Percentiles rank a stretch among this genome's conserved stretches.
Conservation (phyloP, 2,888 invertebrate species). For the Eubasilissa splendida region DNA sequence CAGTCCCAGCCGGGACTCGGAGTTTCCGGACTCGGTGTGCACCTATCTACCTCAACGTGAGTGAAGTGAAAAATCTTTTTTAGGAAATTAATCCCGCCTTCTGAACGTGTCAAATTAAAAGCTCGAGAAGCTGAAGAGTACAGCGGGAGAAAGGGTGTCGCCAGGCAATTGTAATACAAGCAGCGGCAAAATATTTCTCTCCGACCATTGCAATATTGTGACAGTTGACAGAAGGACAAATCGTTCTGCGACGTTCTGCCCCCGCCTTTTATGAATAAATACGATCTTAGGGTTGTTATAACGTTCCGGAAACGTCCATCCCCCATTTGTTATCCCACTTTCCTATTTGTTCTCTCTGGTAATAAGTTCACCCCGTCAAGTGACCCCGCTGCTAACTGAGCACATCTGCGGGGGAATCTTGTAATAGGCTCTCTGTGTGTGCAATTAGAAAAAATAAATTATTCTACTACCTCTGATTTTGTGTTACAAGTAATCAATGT, state of each 20-base stretch:
- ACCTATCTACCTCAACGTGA: neutral
- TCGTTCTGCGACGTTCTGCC: conserved; percentile 58
- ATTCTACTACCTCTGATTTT: neutral
- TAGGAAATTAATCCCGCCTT: conserved; percentile 33
- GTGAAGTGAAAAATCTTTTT: conserved; percentile 32
- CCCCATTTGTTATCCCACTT: conserved; percentile 56
- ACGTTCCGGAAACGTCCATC: conserved; percentile 56
- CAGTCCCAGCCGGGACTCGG: too few species aligned
- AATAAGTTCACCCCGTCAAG: conserved; percentile 57
- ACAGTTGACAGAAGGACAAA: conserved; percentile 59
- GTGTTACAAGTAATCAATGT: too few species aligned
- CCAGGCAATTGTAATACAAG: conserved; percentile 38
- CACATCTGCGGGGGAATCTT: conserved; percentile 35
- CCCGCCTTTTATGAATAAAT: conserved; percentile 58
- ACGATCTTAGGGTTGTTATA: conserved; percentile 58
- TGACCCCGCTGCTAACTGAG: conserved; percentile 51
- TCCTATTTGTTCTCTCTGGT: conserved; percentile 50
- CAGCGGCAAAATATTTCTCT: conserved; percentile 52
- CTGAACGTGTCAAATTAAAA: conserved; percentile 39
- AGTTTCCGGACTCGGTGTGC: too few species aligned
- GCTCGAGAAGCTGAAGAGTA: neutral
- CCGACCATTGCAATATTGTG: conserved; percentile 56
- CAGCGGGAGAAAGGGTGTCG: conserved; percentile 14
- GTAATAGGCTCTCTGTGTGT: neutral
- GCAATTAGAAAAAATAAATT: neutral